Conservation (phyloP, 1,140 invertebrate genomes). For the Hyles euphorbiae region DNA sequence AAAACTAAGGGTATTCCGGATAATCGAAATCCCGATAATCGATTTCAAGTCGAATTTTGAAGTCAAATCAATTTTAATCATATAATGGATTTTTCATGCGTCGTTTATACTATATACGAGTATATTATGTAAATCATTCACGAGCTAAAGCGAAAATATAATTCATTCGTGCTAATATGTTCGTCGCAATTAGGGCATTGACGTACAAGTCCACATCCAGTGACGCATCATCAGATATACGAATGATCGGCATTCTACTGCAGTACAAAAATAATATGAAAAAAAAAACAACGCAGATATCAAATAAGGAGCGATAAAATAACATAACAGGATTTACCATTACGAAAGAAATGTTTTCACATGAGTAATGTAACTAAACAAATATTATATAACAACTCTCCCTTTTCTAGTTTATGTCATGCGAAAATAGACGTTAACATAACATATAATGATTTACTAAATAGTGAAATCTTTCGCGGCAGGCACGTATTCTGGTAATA, state of each 20-base stretch:
- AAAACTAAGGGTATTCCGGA: too few relatives aligned
- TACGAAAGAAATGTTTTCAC: background rate
- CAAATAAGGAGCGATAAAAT: too few relatives aligned
- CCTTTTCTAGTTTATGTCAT: background rate
- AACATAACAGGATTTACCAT: too few relatives aligned
- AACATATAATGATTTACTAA: background rate
- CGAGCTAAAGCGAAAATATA: background rate
- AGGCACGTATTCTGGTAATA: too few relatives aligned
- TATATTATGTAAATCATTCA: too few relatives aligned
- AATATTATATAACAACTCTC: background rate
- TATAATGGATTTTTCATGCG: too few relatives aligned
- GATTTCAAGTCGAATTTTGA: too few relatives aligned
- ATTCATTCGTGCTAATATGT: background rate
- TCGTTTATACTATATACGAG: too few relatives aligned
- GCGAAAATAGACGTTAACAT: background rate
- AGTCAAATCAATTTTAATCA: too few relatives aligned
- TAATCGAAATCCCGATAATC: too few relatives aligned
- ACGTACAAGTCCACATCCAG: background rate
- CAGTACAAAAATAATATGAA: background rate
- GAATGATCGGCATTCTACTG: conserved; percentile 1
- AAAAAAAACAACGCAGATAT: too few relatives aligned
- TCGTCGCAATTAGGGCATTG: background rate
- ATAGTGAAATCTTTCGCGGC: conserved; percentile 6
- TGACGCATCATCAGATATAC: background rate
- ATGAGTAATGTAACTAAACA: background rate